phyloP scores from a whole-genome alignment of 1,140 invertebrate species.

The Papilio aristodemus region DNA sequence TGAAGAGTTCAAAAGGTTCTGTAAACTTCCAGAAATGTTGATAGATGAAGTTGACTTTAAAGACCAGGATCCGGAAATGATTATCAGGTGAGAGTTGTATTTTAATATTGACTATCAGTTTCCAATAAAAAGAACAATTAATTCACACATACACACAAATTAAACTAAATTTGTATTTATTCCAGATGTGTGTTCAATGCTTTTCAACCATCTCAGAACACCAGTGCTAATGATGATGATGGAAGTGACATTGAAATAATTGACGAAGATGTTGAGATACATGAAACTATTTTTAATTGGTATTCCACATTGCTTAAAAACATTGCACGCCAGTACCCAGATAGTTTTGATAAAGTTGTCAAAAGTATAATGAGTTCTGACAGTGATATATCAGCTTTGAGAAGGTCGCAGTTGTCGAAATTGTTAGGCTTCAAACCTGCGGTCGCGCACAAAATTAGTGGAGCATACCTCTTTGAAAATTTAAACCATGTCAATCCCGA shows the following conservation, averaged over 20 bases:
- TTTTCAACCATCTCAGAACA: constrained; percentile 45
- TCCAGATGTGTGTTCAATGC: constrained; percentile 76
- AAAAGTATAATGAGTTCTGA: constrained; percentile 74
- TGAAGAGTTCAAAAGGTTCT: constrained; percentile 68
- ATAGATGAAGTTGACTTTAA: constrained; percentile 81
- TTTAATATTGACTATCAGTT: too few relatives aligned
- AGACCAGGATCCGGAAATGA: constrained; percentile 67
- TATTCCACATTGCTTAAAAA: constrained; percentile 77
- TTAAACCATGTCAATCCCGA: constrained; percentile 84
- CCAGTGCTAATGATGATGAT: constrained; percentile 42
- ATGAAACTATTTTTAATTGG: constrained; percentile 69
- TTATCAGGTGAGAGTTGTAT: constrained; percentile 73
- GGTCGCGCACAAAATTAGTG: constrained; percentile 76
- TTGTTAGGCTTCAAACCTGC: constrained; percentile 80
- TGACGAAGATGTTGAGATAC: constrained; percentile 61
- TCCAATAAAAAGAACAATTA: too few relatives aligned
- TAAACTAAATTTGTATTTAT: constrained; percentile 38
- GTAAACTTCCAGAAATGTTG: constrained; percentile 76
- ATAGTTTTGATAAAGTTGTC: constrained; percentile 83
- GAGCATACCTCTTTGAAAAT: constrained; percentile 83
- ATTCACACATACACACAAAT: not conserved
- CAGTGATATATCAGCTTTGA: constrained; percentile 48
- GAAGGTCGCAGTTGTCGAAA: constrained; percentile 59
- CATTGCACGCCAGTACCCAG: constrained; percentile 84
- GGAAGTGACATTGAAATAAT: constrained; percentile 77